Percentiles rank a stretch among this genome's conserved stretches.
Evolutionary conservation across 1,140 invertebrate genomes (phyloP).

Genomic region (Caenorhabditis elegans): WBcel235 BX284605.5:13155501-13156000

Average conservation of each 20-base stretch:
- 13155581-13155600: background rate
- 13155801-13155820: background rate
- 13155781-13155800: background rate
- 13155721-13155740: background rate
- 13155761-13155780: background rate
- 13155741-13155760: conserved; percentile 10
- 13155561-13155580: background rate
- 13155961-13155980: conserved; percentile 1
- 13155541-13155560: background rate
- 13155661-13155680: background rate
- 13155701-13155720: background rate
- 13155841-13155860: background rate
- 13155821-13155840: conserved; percentile 7
- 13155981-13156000: background rate
- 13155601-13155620: background rate
- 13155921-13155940: background rate
- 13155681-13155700: background rate
- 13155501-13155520: background rate
- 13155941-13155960: conserved; percentile 5
- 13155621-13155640: too few species aligned
- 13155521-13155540: background rate
- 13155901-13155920: conserved; percentile 7
- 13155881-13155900: conserved; percentile 1
- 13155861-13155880: background rate
- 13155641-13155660: background rate